Base-by-base conservation (phyloP, 2,797 vertebrate genomes). In the Botia kubotai region DNA sequence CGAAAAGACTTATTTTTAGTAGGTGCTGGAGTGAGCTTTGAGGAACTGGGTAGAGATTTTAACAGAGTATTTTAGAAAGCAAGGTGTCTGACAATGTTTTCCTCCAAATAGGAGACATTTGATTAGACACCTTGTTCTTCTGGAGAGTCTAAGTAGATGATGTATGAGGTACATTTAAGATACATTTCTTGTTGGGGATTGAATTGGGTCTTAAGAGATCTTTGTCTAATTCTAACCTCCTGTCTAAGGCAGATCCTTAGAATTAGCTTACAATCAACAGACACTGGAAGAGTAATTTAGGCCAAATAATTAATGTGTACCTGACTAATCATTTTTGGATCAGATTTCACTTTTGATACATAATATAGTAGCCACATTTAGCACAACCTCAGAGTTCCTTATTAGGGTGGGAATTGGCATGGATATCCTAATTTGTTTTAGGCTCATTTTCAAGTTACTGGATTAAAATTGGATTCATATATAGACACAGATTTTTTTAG, bases 1-100 rank as follows among this genome's bases (percentile, higher is more conserved):
- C 39, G 29, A 81, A 72, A 68, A 66, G 75, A 75, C 75, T 78
- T 82, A 85, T 86, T 81, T 86, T 84, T 84, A 79, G 77, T 77
- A n/a, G 13, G 19, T 17, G 10, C 48, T 66, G 65, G 58, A 72
- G 50, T 53, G 60, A 48, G 33, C 55, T 67, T 58, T 60, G 26
- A 53, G 43, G 17, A 60, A 33, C 39, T 50, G 55, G 63, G 29
- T 19, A 39, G 29, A 19, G 21, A 78, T 70, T 69, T 69, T 43
- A 68, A 26, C 4, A 17, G 3, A 67, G 53, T 23, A 39, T 60
- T 70, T 70, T 50, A 29, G 33, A 16, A 68, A 57, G 43, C 19
- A n/a, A 19, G 53, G 50, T 39, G 6, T 66, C 16, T 2, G 2
- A 46, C 14, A 7, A 8, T 39, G 7, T 14, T 53, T 76, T 14